A percentile compares a stretch with the other conserved stretches of the same genome.
Evolutionary conservation across 2,888 invertebrate genomes (phyloP).

Genomic region (Charanyca ferruginea): DNA sequence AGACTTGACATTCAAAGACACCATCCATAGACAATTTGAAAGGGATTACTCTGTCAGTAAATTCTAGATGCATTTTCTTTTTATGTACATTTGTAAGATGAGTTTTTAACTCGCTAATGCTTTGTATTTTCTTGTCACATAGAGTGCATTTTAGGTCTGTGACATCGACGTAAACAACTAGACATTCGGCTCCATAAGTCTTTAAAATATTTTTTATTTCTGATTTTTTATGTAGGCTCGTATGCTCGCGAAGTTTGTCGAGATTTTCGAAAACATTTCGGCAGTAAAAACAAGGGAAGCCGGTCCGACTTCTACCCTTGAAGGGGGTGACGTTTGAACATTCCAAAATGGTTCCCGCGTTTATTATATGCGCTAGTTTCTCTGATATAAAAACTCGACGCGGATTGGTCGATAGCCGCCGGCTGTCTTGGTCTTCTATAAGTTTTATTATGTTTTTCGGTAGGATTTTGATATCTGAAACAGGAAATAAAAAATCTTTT

Average conservation of each 20-base stretch:
- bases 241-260: slow-evolving; percentile 72
- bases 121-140: slow-evolving; percentile 70
- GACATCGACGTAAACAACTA: slow-evolving; percentile 83
- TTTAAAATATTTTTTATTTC: slow-evolving; percentile 68
- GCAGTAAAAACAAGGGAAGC: slow-evolving; percentile 85
- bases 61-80: slow-evolving; percentile 75
- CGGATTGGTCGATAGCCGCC: slow-evolving; percentile 10
- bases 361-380: slow-evolving; percentile 77
- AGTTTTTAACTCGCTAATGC: slow-evolving; percentile 75
- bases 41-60: slow-evolving; percentile 80
- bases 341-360: slow-evolving; percentile 75
- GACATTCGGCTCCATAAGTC: slow-evolving; percentile 77
- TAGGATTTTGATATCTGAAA: slow-evolving; percentile 73
- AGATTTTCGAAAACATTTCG: slow-evolving; percentile 75
- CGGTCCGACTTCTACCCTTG: slow-evolving; percentile 77
- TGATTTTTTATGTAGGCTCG: slow-evolving; percentile 68
- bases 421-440: slow-evolving; percentile 58
- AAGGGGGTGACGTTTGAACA: slow-evolving; percentile 81
- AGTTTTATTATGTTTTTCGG: slow-evolving; percentile 70
- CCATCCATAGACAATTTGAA: slow-evolving; percentile 75
- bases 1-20: slow-evolving; percentile 79
- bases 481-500: not conserved
- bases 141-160: slow-evolving; percentile 77
- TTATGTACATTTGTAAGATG: slow-evolving; percentile 78
- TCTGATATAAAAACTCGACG: slow-evolving; percentile 72